Percentiles rank a stretch among this genome's conserved stretches.
Conservation (phyloP, 2,113 vertebrate genomes). For the Scolopax mira region DNA sequence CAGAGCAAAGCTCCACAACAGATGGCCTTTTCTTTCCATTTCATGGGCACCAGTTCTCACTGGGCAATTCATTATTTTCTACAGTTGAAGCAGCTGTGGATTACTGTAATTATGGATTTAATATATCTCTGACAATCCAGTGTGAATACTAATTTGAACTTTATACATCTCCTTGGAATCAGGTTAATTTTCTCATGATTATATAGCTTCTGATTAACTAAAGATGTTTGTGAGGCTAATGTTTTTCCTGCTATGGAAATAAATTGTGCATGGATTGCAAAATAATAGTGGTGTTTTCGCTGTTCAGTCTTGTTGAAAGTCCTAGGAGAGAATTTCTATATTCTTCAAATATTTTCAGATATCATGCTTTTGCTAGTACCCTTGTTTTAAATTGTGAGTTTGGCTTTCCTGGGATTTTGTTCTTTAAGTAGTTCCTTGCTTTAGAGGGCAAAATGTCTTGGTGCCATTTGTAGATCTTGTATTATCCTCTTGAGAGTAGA, state of each 20-base stretch:
- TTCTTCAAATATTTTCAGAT: background rate
- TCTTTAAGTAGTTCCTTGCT: background rate
- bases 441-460: background rate
- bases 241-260: background rate
- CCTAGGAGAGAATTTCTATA: background rate
- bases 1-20: background rate
- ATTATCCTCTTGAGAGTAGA: background rate
- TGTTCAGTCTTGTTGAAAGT: background rate
- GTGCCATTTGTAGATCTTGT: background rate
- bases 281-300: background rate
- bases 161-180: conserved; percentile 42
- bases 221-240: conserved; percentile 19
- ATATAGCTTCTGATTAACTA: background rate
- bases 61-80: conserved; percentile 57
- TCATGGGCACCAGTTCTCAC: conserved; percentile 25
- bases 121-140: conserved; percentile 28
- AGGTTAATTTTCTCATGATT: conserved; percentile 56
- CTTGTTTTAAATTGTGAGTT: background rate
- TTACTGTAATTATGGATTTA: conserved; percentile 69
- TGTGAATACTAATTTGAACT: conserved; percentile 64
- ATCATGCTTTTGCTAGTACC: background rate
- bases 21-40: conserved; percentile 18
- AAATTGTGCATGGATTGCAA: background rate
- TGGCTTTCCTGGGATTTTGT: background rate
- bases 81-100: conserved; percentile 57